These are phyloP conservation scores for Epinephelus malabaricus DNA, from an alignment of 2,797 vertebrate genomes.

Conservation along the genomic window DNA sequence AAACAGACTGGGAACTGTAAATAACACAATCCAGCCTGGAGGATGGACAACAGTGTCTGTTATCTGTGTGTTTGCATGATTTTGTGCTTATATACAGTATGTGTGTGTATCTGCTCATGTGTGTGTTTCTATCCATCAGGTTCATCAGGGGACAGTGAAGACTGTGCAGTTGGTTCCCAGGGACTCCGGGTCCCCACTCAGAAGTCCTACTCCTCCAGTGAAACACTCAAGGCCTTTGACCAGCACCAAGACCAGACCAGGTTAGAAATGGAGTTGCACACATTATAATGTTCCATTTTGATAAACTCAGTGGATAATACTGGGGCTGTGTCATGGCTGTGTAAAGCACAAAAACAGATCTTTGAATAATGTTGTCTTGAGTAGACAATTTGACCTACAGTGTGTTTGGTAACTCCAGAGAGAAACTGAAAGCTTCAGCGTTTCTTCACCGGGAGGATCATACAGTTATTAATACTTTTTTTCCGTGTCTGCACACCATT, in stretches of 20 bases:
- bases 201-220: constrained; percentile 98
- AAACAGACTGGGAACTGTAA: no score
- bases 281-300: no score
- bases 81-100: not conserved
- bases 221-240: constrained; percentile 98
- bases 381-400: no score
- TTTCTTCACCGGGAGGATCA: no score
- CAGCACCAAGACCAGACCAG: constrained; percentile 92
- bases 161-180: constrained; percentile 82
- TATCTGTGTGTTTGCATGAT: not conserved
- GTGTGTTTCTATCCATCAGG: constrained; percentile 33
- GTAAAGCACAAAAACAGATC: not conserved
- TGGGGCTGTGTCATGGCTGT: not conserved
- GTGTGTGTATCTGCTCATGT: not conserved
- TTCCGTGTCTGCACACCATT: no score
- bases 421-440: no score
- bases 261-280: constrained; percentile 41
- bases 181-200: constrained; percentile 93
- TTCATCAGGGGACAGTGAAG: constrained; percentile 90
- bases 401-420: no score
- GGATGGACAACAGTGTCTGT: not conserved
- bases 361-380: no score
- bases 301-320: not conserved
- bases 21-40: no score
- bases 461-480: no score